Conservation (phyloP, 2,888 invertebrate species). For the Euplexia lucipara region DNA sequence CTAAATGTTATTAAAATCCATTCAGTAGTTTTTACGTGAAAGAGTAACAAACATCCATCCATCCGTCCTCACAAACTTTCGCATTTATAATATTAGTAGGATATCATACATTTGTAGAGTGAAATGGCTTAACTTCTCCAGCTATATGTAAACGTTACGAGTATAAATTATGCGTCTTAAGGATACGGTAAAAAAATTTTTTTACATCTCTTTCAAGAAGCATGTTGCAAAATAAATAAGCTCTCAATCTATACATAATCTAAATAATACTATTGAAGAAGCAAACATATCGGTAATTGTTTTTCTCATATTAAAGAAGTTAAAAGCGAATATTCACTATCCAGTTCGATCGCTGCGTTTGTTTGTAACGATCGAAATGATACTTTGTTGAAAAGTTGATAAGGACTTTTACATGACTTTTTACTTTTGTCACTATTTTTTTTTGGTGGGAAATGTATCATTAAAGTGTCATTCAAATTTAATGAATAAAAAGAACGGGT, state of each 20-base stretch:
- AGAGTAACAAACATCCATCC: no score
- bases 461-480: no score
- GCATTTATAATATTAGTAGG: no score
- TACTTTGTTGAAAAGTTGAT: slow-evolving; percentile 25
- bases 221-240: background rate
- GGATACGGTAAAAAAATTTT: background rate
- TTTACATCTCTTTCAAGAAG: background rate
- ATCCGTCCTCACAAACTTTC: no score
- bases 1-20: no score
- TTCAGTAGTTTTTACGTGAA: no score
- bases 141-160: no score
- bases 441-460: no score
- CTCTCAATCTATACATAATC: slow-evolving; percentile 17
- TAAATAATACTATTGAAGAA: slow-evolving; percentile 19
- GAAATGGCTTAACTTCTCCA: no score
- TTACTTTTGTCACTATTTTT: background rate
- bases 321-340: slow-evolving; percentile 37
- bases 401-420: slow-evolving; percentile 17
- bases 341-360: slow-evolving; percentile 6
- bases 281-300: slow-evolving; percentile 19
- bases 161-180: no score
- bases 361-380: slow-evolving; percentile 2
- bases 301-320: slow-evolving; percentile 22
- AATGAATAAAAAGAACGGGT: background rate
- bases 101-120: no score